Conservation (phyloP, 92 coral and sea anemone genomes). For the Parazoanthus swiftii region DNA sequence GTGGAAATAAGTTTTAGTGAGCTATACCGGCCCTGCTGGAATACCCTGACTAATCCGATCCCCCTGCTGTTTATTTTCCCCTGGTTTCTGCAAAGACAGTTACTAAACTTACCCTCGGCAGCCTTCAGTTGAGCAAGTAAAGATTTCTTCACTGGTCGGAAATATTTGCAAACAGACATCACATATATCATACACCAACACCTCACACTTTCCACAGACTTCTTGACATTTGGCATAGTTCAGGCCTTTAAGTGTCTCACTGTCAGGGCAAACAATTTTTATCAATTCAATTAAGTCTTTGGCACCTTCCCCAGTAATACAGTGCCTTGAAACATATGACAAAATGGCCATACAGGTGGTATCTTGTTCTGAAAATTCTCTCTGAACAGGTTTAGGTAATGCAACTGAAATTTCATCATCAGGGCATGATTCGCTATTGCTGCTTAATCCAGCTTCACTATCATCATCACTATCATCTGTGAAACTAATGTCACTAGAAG, state of each 20-base stretch:
- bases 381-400: background rate
- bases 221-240: conserved; percentile 40
- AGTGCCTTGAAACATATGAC: conserved; percentile 54
- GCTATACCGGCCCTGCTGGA: too few relatives aligned
- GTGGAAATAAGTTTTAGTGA: too few relatives aligned
- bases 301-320: conserved; percentile 56
- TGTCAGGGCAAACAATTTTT: conserved; percentile 45
- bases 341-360: conserved; percentile 54
- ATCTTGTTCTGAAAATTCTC: conserved; percentile 16
- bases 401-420: too few relatives aligned
- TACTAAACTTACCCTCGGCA: conserved; percentile 52
- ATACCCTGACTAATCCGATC: too few relatives aligned
- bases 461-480: too few relatives aligned
- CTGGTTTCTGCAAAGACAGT: too few relatives aligned
- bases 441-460: too few relatives aligned
- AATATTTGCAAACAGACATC: conserved; percentile 49
- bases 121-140: conserved; percentile 43
- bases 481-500: too few relatives aligned
- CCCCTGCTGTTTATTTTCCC: too few relatives aligned
- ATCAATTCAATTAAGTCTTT: conserved; percentile 51
- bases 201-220: conserved; percentile 58
- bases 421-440: too few relatives aligned
- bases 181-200: conserved; percentile 46
- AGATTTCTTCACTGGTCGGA: conserved; percentile 30
- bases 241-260: conserved; percentile 38